These are phyloP conservation scores for Anabacerthia variegaticeps DNA, from an alignment of 2,797 vertebrate genomes.

Conservation along the genomic window DNA sequence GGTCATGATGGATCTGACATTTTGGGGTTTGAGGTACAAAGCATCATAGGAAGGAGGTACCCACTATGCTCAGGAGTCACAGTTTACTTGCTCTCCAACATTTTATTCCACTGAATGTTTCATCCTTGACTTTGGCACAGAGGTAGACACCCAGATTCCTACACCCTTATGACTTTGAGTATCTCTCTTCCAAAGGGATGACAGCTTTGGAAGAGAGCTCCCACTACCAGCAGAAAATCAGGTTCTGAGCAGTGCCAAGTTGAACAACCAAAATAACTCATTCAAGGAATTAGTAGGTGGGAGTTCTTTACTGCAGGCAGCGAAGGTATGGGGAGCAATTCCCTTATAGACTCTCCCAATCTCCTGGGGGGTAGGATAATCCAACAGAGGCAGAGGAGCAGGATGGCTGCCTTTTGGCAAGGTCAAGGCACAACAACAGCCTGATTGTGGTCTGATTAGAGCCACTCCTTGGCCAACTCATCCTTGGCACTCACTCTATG, in stretches of 20 bases:
- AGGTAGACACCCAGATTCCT: background rate
- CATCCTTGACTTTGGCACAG: background rate
- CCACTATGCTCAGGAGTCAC: accelerated
- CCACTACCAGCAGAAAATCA: background rate
- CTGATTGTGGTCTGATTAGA: background rate
- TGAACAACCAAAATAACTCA: background rate
- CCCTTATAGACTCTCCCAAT: background rate
- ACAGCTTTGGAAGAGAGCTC: background rate
- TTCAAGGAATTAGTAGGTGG: background rate
- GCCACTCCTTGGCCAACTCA: background rate
- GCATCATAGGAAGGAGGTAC: background rate
- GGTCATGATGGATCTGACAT: background rate
- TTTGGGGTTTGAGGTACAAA: background rate
- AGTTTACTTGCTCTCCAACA: background rate
- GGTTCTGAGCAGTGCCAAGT: background rate
- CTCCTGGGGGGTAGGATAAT: background rate
- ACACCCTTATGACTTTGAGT: background rate
- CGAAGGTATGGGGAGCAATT: accelerated
- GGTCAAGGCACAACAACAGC: background rate
- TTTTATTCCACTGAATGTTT: background rate
- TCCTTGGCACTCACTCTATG: background rate
- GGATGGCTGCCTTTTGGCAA: background rate
- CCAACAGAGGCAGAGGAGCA: background rate
- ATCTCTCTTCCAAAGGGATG: background rate
- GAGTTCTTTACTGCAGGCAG: background rate